Evolutionary conservation across 2,113 vertebrate genomes (phyloP).

Genomic region (Myotis brandtii): DNA sequence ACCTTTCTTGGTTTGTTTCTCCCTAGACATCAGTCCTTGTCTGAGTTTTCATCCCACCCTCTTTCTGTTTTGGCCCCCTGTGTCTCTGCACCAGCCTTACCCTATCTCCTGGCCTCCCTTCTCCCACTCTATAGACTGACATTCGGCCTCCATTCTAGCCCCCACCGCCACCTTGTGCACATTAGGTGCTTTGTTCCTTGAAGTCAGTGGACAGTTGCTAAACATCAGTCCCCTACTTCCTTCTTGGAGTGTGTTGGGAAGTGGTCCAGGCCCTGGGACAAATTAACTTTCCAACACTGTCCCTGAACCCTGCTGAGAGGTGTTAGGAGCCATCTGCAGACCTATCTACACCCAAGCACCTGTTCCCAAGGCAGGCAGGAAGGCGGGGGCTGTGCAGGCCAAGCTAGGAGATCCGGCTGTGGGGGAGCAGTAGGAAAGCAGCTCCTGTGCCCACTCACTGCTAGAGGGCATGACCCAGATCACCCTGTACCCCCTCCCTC

Average conservation of each 20-base stretch:
- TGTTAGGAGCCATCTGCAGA: conserved; percentile 31
- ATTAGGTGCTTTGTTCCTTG: not conserved
- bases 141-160: not conserved
- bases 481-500: not conserved
- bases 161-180: not conserved
- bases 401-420: conserved; percentile 72
- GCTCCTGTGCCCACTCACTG: conserved; percentile 57
- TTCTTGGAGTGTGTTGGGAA: conserved; percentile 3
- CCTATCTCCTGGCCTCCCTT: not conserved
- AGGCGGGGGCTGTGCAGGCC: conserved; percentile 44
- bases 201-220: not conserved
- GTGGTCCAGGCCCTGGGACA: conserved; percentile 26
- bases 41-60: not conserved
- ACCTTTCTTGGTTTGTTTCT: not conserved
- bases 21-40: not conserved
- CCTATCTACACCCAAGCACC: conserved; percentile 64
- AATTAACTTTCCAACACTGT: not conserved
- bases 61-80: not conserved
- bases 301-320: not conserved
- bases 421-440: conserved; percentile 56
- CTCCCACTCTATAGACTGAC: not conserved
- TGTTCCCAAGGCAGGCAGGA: conserved; percentile 73
- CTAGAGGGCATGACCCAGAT: conserved; percentile 52
- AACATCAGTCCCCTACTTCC: not conserved
- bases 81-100: not conserved